Evolutionary conservation across 1,140 invertebrate genomes (phyloP).

Genomic region (Rhopalosiphum padi): DNA sequence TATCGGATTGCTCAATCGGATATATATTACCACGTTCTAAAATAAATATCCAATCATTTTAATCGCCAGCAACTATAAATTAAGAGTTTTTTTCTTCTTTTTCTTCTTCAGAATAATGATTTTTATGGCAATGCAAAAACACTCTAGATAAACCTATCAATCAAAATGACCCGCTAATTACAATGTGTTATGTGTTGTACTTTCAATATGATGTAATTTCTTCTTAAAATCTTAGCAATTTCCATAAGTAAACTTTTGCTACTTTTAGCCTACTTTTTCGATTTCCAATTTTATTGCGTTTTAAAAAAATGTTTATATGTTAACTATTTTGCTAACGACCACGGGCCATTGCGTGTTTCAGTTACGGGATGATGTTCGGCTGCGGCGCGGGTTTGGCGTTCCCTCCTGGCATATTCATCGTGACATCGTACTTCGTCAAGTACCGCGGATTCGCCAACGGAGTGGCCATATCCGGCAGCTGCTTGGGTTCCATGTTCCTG

Average conservation of each 20-base stretch:
- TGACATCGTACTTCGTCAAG: constrained; percentile 85
- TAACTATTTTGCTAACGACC: not conserved
- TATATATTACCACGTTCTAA: not conserved
- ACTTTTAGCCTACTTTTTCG: not conserved
- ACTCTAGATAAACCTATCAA: not conserved
- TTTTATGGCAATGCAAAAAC: too few relatives aligned
- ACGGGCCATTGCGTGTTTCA: constrained; percentile 64
- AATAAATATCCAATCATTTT: too few relatives aligned
- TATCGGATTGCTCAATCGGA: not conserved
- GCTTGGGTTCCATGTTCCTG: constrained; percentile 80
- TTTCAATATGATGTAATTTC: not conserved
- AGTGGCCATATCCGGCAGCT: constrained; percentile 87
- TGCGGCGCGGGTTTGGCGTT: constrained; percentile 81
- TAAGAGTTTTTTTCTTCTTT: not conserved
- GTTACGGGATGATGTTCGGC: constrained; percentile 82
- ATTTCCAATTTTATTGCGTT: not conserved
- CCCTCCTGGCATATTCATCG: constrained; percentile 89
- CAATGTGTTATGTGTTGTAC: not conserved
- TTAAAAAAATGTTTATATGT: not conserved
- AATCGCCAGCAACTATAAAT: too few relatives aligned
- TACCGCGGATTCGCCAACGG: constrained; percentile 85
- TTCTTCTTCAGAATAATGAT: not conserved
- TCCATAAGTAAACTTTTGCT: not conserved
- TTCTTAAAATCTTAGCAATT: not conserved
- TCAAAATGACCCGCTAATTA: not conserved